phyloP scores from a whole-genome alignment of 2,797 vertebrate genomes.

The Falco berigora region DNA sequence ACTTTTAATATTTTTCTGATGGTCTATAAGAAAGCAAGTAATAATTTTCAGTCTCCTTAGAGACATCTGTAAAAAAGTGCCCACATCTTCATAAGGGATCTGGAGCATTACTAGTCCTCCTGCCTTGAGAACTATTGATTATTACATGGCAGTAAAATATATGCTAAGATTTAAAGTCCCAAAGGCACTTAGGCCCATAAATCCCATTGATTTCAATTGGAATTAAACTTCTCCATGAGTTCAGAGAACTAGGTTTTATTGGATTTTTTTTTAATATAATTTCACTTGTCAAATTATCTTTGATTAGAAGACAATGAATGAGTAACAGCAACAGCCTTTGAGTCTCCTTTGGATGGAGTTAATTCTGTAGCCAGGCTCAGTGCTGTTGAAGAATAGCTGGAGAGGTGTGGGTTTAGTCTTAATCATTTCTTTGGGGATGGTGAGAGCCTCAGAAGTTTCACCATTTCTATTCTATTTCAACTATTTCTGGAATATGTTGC shows the following conservation, averaged over 20 bases:
- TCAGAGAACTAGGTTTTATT: not conserved
- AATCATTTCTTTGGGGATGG: not conserved
- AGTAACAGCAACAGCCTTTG: not conserved
- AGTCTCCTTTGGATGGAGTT: not conserved
- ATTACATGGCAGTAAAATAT: not conserved
- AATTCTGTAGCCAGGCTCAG: not conserved
- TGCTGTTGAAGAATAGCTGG: not conserved
- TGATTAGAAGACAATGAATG: not conserved
- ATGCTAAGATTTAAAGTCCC: not conserved
- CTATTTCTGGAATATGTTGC: not conserved
- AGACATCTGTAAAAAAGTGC: not conserved
- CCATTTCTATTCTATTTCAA: not conserved
- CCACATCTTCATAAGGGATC: not conserved
- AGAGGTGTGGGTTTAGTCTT: not conserved
- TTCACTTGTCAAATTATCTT: not conserved
- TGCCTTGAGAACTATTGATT: not conserved
- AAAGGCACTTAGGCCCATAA: not conserved
- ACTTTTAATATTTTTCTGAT: not conserved
- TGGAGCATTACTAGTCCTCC: not conserved
- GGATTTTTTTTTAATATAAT: not conserved
- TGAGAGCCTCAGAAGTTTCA: not conserved
- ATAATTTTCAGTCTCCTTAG: not conserved
- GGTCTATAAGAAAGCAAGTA: not conserved
- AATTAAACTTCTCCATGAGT: not conserved
- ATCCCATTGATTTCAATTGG: not conserved